Base-by-base conservation (phyloP, 2,888 invertebrate genomes). In the Habroteleia sp. region DNA sequence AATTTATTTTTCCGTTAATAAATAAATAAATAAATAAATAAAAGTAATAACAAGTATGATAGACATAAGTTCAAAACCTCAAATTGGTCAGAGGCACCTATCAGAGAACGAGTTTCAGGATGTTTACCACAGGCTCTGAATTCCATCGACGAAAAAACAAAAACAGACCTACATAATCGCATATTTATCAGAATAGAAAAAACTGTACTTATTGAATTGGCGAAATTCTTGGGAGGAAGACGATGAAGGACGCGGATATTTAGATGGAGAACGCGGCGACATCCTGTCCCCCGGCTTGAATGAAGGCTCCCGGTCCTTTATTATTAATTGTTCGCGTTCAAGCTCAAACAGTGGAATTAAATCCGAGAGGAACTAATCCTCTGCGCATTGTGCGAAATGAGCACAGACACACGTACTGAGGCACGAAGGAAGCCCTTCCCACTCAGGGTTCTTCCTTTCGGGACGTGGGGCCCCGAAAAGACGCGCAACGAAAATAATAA, bases 311-410 rank as follows among this genome's bases (percentile, higher is more conserved):
- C 62, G 71, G 71, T 76, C 72, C 75, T 74, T 80, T 77, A 83
- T 84, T 85, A 84, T 85, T 84, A 85, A 87, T 87, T 87, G 86
- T 87, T 86, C 85, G 81, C 83, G 85, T 85, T 86, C 84, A 85
- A 85, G 83, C 79, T 83, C 82, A 81, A 85, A 85, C 85, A 83
- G 81, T 81, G 82, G 79, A 81, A 85, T 85, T 85, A 84, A 84
- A 84, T 84, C 80, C 80, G 79, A 77, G 79, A 83, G 84, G 81
- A 81, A 84, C 84, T 84, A 83, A 85, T 85, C 83, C 77, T 78
- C 68, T 35, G 77, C 35, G 39, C 46, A 74, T 77, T 71, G 77
- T 77, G 44, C 60, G 44, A 71, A 56, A 60, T 71, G 56, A 63
- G 56, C 65, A 39, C 72, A 44, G 48, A 56, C 74, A 71, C 69